Evolutionary conservation across 1,140 invertebrate species (phyloP), one percentile per base, ranked within the genome.

Genomic region (Cyrtorhinus lividipennis): DNA sequence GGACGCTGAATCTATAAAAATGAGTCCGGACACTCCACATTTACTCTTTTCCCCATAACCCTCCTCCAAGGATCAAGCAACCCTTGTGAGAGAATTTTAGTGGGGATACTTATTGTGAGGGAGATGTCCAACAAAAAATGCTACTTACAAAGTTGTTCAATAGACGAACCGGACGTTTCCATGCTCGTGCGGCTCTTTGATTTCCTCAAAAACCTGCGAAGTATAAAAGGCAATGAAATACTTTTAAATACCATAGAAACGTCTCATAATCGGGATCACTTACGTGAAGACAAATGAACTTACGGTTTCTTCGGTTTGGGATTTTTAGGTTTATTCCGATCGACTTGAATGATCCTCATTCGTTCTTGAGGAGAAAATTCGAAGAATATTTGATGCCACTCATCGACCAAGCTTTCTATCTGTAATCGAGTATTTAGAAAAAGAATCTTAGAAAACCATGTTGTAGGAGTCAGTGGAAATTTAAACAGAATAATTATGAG

Each of bases 321-420:
- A 25, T 26, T 59, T 59, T 59, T 59, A 8, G 26, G 15, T 30
- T 30, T 59, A n/a, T 26, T 59, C 5, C 58, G 58, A 24, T 59
- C 58, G 8, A 59, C 27, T 59, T 59, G 25, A 18, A 59, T 59
- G 27, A 59, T 59, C 27, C 24, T 59, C 58, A 59, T 59, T 18
- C 27, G 27, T 30, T 59, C 58, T 30, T 59, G 24, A 5, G 58
- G 58, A 10, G 58, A 27, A 18, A 30, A 22, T 30, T 59, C 58
- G 26, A 59, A 59, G 27, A 59, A 59, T 2, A 59, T 59, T 27
- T 59, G 58, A 59, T 59, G 58, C 58, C 58, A 59, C 25, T 59
- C 58, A n/a, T 59, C 26, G n/a, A 24, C 27, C 18, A 59, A 25
- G 24, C 27, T 59, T 59, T 59, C 58, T 2, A 59, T 24, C 58